Percentiles rank a stretch among this genome's conserved stretches.
Evolutionary conservation across 2,113 vertebrate species (phyloP).

Genomic region (Cheirogaleus medius): DNA sequence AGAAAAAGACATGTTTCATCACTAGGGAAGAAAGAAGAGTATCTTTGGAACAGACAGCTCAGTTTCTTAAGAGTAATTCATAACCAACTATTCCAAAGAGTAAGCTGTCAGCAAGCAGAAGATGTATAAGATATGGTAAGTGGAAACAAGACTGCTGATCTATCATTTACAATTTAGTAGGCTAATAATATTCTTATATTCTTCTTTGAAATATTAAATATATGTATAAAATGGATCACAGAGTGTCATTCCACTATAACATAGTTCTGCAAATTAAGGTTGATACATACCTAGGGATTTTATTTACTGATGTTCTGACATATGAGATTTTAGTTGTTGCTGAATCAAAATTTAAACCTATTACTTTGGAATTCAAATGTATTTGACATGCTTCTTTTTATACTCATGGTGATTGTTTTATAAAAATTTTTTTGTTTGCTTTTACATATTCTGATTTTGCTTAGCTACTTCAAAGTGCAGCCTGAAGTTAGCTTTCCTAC

Average conservation of each 20-base stretch:
- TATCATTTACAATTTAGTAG: conserved; percentile 75
- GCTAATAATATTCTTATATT: conserved; percentile 74
- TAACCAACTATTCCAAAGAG: conserved; percentile 75
- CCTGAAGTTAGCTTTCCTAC: neutral
- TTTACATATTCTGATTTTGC: conserved; percentile 21
- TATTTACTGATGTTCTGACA: conserved; percentile 65
- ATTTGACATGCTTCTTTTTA: conserved; percentile 32
- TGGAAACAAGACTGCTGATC: conserved; percentile 62
- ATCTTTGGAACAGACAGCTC: conserved; percentile 69
- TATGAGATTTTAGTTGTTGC: conserved; percentile 25
- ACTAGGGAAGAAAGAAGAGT: conserved; percentile 70
- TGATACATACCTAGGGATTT: conserved; percentile 44
- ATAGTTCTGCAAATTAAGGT: conserved; percentile 55
- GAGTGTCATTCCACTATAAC: conserved; percentile 38
- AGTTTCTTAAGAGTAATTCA: conserved; percentile 79
- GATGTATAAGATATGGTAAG: conserved; percentile 55
- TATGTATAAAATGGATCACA: conserved; percentile 54
- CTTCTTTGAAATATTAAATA: conserved; percentile 76
- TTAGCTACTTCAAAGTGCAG: neutral
- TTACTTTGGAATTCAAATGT: conserved; percentile 27
- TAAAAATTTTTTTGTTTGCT: conserved; percentile 20
- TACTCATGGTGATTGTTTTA: neutral
- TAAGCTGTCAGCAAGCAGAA: conserved; percentile 77
- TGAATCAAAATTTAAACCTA: conserved; percentile 31
- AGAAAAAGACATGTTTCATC: conserved; percentile 67